Evolutionary conservation across 2,113 vertebrate genomes (phyloP).

Genomic region (Trinectes maculatus): DNA sequence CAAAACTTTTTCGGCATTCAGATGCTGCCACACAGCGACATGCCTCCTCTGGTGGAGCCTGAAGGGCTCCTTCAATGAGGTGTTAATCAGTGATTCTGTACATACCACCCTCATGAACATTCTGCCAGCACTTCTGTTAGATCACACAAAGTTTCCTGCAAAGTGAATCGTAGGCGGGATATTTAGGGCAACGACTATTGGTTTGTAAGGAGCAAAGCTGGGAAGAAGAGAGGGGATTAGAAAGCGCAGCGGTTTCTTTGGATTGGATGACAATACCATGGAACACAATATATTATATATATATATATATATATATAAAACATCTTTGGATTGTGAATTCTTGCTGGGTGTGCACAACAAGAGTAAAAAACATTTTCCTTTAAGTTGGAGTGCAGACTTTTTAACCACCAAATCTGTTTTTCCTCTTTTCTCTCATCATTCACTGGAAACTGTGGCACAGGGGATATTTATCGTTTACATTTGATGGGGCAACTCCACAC

Average conservation of each 20-base stretch:
- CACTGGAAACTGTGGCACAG: too few relatives aligned
- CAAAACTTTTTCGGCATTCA: too few relatives aligned
- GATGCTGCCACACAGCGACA: not conserved
- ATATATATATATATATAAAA: too few relatives aligned
- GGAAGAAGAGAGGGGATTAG: constrained; percentile 64
- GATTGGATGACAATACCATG: constrained; percentile 61
- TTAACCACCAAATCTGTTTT: constrained; percentile 35
- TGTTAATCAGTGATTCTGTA: constrained; percentile 25
- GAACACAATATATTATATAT: too few relatives aligned
- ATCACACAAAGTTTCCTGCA: constrained; percentile 41
- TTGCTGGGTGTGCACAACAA: constrained; percentile 69
- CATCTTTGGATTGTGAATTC: constrained; percentile 65
- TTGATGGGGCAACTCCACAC: too few relatives aligned
- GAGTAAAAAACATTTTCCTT: constrained; percentile 37
- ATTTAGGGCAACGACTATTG: constrained; percentile 54
- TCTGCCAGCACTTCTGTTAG: constrained; percentile 45
- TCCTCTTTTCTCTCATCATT: constrained; percentile 5
- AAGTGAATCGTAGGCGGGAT: constrained; percentile 47
- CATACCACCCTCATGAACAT: constrained; percentile 21
- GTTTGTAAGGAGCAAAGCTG: constrained; percentile 54
- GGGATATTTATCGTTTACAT: too few relatives aligned
- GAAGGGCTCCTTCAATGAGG: constrained; percentile 9
- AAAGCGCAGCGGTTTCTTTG: constrained; percentile 71
- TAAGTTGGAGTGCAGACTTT: constrained; percentile 41
- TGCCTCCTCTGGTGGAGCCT: constrained; percentile 24